phyloP scores from a whole-genome alignment of 2,797 vertebrate species.

The Artibeus lituratus region DNA sequence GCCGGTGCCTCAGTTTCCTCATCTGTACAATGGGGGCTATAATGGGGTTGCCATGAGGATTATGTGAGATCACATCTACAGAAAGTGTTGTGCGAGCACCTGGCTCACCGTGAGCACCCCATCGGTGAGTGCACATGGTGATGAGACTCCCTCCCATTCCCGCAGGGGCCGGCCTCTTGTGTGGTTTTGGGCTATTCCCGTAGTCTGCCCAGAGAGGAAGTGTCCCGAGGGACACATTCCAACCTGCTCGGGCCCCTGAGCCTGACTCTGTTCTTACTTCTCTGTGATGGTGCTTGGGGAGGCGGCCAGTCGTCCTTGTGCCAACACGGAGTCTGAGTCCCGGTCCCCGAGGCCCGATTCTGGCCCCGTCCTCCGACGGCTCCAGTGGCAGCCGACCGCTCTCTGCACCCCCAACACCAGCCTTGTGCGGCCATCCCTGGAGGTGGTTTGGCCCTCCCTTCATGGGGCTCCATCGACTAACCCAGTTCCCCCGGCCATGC shows the following conservation, averaged over 20 bases:
- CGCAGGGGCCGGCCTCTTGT: background rate
- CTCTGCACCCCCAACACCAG: fast-evolving
- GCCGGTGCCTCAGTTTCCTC: background rate
- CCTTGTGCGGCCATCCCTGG: background rate
- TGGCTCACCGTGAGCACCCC: background rate
- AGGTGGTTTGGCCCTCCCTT: background rate
- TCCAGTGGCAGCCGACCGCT: background rate
- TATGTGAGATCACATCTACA: background rate
- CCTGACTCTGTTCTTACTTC: background rate
- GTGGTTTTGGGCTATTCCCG: background rate
- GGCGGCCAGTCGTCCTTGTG: background rate
- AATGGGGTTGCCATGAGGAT: background rate
- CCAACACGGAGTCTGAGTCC: background rate
- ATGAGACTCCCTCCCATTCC: background rate
- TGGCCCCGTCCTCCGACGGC: background rate
- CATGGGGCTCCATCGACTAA: background rate
- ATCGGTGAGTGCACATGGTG: fast-evolving
- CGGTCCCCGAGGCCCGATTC: background rate
- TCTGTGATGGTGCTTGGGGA: background rate
- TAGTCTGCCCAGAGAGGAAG: background rate
- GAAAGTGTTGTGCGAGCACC: background rate
- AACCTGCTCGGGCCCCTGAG: background rate
- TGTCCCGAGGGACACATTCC: background rate
- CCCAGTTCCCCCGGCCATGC: background rate
- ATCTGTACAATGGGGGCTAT: background rate